phyloP scores from a whole-genome alignment of 2,888 invertebrate species.

The Sinohyriopsis cumingii region DNA sequence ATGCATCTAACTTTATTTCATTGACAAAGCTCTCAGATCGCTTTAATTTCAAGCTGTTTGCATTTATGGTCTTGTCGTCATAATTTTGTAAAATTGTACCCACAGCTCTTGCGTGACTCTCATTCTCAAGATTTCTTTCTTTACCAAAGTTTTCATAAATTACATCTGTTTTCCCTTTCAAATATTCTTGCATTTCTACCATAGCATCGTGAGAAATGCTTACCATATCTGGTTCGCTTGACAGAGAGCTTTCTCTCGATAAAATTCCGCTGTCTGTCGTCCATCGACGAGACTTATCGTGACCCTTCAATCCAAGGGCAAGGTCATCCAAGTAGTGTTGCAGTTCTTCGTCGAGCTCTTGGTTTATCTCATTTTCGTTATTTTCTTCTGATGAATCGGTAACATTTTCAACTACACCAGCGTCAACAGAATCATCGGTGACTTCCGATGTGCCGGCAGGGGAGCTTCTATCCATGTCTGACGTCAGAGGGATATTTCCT shows the following conservation, averaged over 20 bases:
- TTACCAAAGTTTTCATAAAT: conserved; percentile 18
- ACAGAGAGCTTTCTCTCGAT: conserved; percentile 28
- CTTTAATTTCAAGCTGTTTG: too few relatives aligned
- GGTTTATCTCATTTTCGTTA: too few relatives aligned
- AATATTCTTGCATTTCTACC: conserved; percentile 26
- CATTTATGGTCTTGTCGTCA: too few relatives aligned
- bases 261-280: conserved; percentile 32
- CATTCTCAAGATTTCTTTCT: neutral
- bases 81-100: too few relatives aligned
- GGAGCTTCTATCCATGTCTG: too few relatives aligned
- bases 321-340: conserved; percentile 7
- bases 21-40: too few relatives aligned
- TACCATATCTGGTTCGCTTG: conserved; percentile 25
- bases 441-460: too few relatives aligned
- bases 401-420: conserved; percentile 3
- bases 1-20: neutral
- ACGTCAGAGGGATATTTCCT: too few relatives aligned
- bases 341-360: conserved; percentile 5
- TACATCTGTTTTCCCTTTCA: conserved; percentile 21
- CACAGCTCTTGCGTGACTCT: too few relatives aligned
- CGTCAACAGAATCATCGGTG: too few relatives aligned
- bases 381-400: neutral
- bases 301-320: too few relatives aligned
- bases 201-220: conserved; percentile 15
- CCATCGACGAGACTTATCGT: conserved; percentile 11